Evolutionary conservation across 2,888 invertebrate species (phyloP).

Genomic region (Nephrocerus scutellatus): DNA sequence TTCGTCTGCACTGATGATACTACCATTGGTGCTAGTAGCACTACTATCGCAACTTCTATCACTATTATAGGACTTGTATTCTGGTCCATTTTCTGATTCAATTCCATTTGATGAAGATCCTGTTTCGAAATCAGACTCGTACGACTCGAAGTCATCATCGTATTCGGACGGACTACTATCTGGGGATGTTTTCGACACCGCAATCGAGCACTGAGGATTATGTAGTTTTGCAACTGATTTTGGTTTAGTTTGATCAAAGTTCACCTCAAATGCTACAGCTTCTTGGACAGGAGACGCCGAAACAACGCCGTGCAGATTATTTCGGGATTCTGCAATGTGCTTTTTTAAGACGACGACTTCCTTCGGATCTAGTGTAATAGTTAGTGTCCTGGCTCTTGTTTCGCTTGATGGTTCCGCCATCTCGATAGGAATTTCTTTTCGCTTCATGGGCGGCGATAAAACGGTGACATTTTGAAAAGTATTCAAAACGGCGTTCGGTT

Average conservation of each 20-base stretch:
- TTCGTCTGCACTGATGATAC: constrained; percentile 1
- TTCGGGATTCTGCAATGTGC: constrained; percentile 28
- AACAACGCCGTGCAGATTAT: constrained; percentile 19
- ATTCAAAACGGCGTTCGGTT: constrained; percentile 41
- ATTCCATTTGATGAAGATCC: constrained; percentile 27
- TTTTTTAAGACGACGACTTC: constrained; percentile 36
- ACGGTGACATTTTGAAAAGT: constrained; percentile 46
- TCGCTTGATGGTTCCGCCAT: constrained; percentile 8
- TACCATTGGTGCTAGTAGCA: neutral
- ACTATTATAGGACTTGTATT: constrained; percentile 3
- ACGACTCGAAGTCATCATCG: constrained; percentile 55
- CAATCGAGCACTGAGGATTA: constrained; percentile 2
- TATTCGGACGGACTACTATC: constrained; percentile 34
- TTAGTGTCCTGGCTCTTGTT: constrained; percentile 17
- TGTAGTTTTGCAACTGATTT: no score
- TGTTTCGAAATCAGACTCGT: constrained; percentile 54
- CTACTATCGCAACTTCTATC: constrained; percentile 2
- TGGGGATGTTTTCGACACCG: constrained; percentile 6
- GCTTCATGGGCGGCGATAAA: constrained; percentile 40
- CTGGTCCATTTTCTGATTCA: constrained; percentile 6
- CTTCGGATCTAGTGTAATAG: constrained; percentile 37
- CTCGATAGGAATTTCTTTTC: constrained; percentile 24
- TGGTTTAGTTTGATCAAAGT: no score
- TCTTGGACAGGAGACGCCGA: constrained; percentile 23
- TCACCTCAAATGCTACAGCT: constrained; percentile 43